These are phyloP conservation scores for Hydrolagus affinis DNA, from an alignment of 2,113 vertebrate species.

Conservation along the genomic window DNA sequence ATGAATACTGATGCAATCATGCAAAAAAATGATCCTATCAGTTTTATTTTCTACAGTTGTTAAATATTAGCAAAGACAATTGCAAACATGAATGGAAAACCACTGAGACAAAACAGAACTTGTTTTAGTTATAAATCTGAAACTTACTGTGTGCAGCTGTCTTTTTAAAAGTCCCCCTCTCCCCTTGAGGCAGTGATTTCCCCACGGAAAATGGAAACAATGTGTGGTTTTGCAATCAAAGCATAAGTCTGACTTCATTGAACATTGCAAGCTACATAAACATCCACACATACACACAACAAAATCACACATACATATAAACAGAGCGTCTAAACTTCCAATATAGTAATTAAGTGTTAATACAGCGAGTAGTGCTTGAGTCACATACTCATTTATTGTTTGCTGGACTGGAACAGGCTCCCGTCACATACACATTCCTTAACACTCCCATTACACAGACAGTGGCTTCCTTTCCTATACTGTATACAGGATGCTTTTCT, in stretches of 20 bases:
- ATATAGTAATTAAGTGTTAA: constrained; percentile 1
- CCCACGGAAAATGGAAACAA: constrained; percentile 21
- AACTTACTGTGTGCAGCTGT: neutral
- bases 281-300: too few species aligned
- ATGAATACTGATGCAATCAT: neutral
- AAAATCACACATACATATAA: too few species aligned
- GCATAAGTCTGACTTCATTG: neutral
- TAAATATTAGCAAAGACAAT: constrained; percentile 3
- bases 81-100: neutral
- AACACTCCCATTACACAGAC: neutral
- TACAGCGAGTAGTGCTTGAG: neutral
- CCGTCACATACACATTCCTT: neutral
- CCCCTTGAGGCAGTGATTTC: neutral
- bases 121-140: neutral
- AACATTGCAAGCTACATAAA: neutral
- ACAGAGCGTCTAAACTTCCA: neutral
- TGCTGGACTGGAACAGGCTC: neutral
- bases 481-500: neutral
- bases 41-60: neutral
- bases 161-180: neutral
- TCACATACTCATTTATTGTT: neutral
- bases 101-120: neutral
- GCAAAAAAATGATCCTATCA: neutral
- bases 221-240: constrained; percentile 26
- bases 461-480: neutral